These are phyloP conservation scores for Oegoconia quadripuncta DNA, from an alignment of 2,888 invertebrate genomes.

Conservation along the genomic window DNA sequence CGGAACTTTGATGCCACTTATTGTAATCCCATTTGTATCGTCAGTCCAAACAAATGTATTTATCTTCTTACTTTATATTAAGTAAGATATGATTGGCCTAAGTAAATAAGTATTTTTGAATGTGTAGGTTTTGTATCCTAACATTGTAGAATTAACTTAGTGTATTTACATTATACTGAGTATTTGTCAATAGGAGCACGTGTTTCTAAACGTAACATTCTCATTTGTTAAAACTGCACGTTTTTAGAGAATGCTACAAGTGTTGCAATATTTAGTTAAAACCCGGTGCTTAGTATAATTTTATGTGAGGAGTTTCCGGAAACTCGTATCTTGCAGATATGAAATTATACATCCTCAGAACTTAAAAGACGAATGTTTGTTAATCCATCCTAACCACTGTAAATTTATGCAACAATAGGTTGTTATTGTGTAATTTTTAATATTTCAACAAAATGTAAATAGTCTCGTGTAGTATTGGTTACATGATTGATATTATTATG, in stretches of 20 bases:
- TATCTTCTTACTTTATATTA: slow-evolving; percentile 38
- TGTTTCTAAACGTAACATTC: slow-evolving; percentile 32
- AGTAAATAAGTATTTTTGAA: slow-evolving; percentile 65
- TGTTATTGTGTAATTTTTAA: slow-evolving; percentile 35
- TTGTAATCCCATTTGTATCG: slow-evolving; percentile 16
- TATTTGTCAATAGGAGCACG: slow-evolving; percentile 18
- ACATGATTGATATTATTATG: slow-evolving; percentile 54
- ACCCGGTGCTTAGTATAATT: slow-evolving; percentile 57
- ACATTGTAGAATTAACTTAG: slow-evolving; percentile 45
- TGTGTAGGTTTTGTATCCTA: slow-evolving; percentile 64
- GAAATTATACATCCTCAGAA: slow-evolving; percentile 60
- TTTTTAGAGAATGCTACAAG: slow-evolving; percentile 27
- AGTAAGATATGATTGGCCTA: slow-evolving; percentile 66
- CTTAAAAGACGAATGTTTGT: slow-evolving; percentile 45
- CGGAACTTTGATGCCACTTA: slow-evolving; percentile 33
- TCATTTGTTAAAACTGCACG: slow-evolving; percentile 45
- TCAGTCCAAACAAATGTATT: slow-evolving; percentile 39
- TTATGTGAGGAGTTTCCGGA: slow-evolving; percentile 24
- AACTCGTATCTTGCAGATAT: slow-evolving; percentile 23
- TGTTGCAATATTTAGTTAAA: slow-evolving; percentile 54
- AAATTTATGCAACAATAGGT: too few relatives aligned
- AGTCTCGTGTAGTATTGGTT: slow-evolving; percentile 46
- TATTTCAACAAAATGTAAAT: slow-evolving; percentile 51
- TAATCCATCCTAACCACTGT: slow-evolving; percentile 48
- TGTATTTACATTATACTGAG: slow-evolving; percentile 33